phyloP scores from a whole-genome alignment of 2,113 vertebrate genomes.

The pig (Sus scrofa) region T2T-Sscrofa CM000830.6:133217001-133217500 shows the following conservation, averaged over 20 bases:
- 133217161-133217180: neutral
- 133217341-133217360: too few species aligned
- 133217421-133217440: neutral
- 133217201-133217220: neutral
- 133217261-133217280: neutral
- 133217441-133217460: neutral
- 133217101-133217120: conserved; percentile 28
- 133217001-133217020: too few species aligned
- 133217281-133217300: too few species aligned
- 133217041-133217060: neutral
- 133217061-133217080: neutral
- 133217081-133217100: neutral
- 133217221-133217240: neutral
- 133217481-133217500: neutral
- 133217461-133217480: neutral
- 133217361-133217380: too few species aligned
- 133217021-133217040: neutral
- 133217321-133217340: too few species aligned
- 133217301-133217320: too few species aligned
- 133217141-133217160: neutral
- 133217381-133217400: too few species aligned
- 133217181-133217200: neutral
- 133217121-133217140: neutral
- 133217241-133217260: neutral
- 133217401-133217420: too few species aligned